phyloP scores from a whole-genome alignment of 2,797 vertebrate genomes.

The Balearica regulorum region DNA sequence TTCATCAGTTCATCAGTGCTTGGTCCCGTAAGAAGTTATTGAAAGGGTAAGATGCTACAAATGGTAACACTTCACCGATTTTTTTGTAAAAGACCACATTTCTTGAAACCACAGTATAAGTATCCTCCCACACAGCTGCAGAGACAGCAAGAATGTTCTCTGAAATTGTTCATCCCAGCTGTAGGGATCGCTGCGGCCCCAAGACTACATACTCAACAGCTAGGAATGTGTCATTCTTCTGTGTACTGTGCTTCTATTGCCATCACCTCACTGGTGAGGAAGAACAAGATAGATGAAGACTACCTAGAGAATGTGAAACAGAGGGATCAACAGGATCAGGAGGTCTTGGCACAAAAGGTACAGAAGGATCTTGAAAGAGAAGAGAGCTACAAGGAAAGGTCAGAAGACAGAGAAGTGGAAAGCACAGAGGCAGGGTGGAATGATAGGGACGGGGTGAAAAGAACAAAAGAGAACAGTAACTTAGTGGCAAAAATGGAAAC shows the following conservation, averaged over 20 bases:
- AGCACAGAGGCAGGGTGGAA: neutral
- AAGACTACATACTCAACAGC: neutral
- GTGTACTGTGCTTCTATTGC: neutral
- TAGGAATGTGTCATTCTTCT: neutral
- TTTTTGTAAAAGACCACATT: neutral
- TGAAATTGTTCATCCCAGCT: neutral
- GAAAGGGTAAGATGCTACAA: neutral
- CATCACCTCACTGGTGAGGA: neutral
- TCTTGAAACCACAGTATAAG: neutral
- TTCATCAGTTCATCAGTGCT: neutral
- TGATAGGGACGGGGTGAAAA: rapidly evolving
- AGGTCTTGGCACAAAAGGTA: neutral
- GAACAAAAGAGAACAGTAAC: neutral
- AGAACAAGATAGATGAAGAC: neutral
- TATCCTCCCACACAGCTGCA: neutral
- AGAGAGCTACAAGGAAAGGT: neutral
- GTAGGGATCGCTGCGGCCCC: neutral
- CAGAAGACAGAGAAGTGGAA: neutral
- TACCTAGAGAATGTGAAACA: neutral
- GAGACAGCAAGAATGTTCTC: neutral
- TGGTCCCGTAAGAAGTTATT: rapidly evolving
- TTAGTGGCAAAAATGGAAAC: neutral
- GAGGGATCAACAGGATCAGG: neutral
- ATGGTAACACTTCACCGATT: neutral
- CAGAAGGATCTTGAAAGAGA: neutral